phyloP scores from a whole-genome alignment of 1,140 invertebrate species.

The Thaumetopoea pityocampa region DNA sequence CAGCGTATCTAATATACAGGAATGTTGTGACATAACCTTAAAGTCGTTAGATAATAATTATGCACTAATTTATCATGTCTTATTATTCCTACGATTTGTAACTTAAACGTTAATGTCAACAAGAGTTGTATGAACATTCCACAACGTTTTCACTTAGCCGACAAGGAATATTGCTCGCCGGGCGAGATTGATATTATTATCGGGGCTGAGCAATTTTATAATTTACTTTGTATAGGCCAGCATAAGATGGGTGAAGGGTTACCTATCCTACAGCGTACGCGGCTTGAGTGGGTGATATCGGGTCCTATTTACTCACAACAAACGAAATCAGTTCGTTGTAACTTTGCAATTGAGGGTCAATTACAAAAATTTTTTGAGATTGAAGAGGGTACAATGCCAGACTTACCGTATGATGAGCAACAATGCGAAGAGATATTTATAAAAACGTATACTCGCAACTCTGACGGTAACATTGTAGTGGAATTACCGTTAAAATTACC shows the following conservation, averaged over 20 bases:
- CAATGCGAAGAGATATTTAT: constrained; percentile 2
- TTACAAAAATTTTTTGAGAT: too few relatives aligned
- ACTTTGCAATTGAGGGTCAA: too few relatives aligned
- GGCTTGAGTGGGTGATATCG: constrained; percentile 2
- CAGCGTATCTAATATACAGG: neutral
- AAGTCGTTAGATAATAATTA: too few relatives aligned
- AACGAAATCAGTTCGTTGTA: too few relatives aligned
- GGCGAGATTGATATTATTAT: constrained; percentile 6
- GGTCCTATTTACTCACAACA: too few relatives aligned
- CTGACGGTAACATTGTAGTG: constrained; percentile 7
- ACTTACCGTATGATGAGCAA: neutral
- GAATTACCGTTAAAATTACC: neutral
- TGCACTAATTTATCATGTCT: too few relatives aligned
- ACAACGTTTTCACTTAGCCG: neutral
- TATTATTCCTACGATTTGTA: constrained; percentile 9
- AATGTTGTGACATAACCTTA: neutral
- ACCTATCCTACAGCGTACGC: constrained; percentile 1
- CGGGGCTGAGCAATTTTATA: constrained; percentile 1
- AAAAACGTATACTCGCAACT: neutral
- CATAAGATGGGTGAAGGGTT: neutral
- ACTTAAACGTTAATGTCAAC: too few relatives aligned
- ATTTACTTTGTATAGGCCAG: constrained; percentile 2
- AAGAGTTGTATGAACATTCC: too few relatives aligned
- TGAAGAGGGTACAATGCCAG: neutral
- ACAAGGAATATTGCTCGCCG: neutral